Percentiles rank a stretch among this genome's conserved stretches.
phyloP scores from a whole-genome alignment of 2,113 vertebrate species.

The Symphodus melops region DNA sequence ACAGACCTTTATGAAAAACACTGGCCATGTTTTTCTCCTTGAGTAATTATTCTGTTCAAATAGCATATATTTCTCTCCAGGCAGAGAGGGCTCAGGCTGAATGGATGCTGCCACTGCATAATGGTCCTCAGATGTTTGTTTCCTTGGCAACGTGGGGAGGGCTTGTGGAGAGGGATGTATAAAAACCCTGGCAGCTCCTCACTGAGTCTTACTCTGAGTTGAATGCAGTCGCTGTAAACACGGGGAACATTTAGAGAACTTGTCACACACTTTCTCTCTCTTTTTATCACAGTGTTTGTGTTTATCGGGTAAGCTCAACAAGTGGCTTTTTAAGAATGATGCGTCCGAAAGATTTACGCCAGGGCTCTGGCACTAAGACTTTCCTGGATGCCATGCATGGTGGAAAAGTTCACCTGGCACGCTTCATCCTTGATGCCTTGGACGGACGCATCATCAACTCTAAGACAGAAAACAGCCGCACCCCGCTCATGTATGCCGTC shows the following conservation, averaged over 20 bases:
- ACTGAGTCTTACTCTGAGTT: conserved; percentile 77
- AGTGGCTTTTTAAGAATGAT: conserved; percentile 81
- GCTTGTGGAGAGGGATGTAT: conserved; percentile 82
- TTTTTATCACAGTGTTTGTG: conserved; percentile 18
- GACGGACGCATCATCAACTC: conserved; percentile 91
- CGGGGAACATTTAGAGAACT: conserved; percentile 53
- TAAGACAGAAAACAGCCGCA: conserved; percentile 88
- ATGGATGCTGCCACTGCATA: conserved; percentile 83
- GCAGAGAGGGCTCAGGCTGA: conserved; percentile 79
- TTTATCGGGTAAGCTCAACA: conserved; percentile 20
- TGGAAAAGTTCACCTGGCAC: conserved; percentile 90
- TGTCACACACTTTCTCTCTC: conserved; percentile 40
- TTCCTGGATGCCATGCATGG: conserved; percentile 91
- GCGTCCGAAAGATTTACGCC: conserved; percentile 89
- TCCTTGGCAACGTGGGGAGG: conserved; percentile 84
- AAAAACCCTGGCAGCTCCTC: conserved; percentile 81
- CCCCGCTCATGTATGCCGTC: conserved; percentile 89
- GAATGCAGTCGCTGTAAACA: conserved; percentile 61
- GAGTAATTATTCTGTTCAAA: conserved; percentile 82
- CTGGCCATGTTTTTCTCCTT: conserved; percentile 69
- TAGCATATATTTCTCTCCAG: conserved; percentile 77
- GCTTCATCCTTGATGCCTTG: conserved; percentile 91
- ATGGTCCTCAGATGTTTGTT: conserved; percentile 84
- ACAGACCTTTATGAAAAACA: conserved; percentile 57
- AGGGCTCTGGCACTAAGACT: conserved; percentile 90